Conservation (phyloP, 2,797 vertebrate genomes). For the Tolypeutes matacus region DNA sequence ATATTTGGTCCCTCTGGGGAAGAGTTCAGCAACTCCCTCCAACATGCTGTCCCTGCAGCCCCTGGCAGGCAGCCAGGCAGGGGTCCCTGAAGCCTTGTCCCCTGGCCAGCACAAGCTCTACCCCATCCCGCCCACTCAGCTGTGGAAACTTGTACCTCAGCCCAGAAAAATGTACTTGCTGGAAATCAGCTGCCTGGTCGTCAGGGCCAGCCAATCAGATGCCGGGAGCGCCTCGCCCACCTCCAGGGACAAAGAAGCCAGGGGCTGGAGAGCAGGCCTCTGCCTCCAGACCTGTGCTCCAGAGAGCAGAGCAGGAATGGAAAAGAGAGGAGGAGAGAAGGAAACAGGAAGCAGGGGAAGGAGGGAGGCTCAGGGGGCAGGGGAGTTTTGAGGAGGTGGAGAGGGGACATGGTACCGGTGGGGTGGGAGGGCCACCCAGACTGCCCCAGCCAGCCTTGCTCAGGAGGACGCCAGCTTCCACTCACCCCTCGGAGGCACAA, state of each 20-base stretch:
- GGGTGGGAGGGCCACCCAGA: not conserved
- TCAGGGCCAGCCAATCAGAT: constrained; percentile 16
- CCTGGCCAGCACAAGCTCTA: not conserved
- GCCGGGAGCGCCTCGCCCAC: not conserved
- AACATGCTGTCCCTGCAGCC: not conserved
- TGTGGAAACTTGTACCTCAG: constrained; percentile 66
- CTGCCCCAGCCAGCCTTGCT: fast-evolving
- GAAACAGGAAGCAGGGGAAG: not conserved
- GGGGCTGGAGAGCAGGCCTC: not conserved
- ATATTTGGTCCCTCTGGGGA: not conserved
- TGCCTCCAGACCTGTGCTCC: not conserved
- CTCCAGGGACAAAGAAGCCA: not conserved
- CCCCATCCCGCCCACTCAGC: not conserved
- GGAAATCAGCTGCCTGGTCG: constrained; percentile 44
- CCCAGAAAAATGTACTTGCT: constrained; percentile 74
- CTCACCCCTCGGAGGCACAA: too few species aligned
- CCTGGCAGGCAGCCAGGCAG: not conserved
- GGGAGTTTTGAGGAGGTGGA: not conserved
- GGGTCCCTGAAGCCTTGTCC: not conserved
- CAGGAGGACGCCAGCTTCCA: not conserved
- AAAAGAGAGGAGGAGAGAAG: not conserved
- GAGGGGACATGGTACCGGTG: not conserved
- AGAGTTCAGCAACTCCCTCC: not conserved
- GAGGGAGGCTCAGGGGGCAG: not conserved
- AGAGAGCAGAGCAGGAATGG: not conserved